Evolutionary conservation across 2,113 vertebrate genomes (phyloP).

Genomic region (Nansenia antarctica): DNA sequence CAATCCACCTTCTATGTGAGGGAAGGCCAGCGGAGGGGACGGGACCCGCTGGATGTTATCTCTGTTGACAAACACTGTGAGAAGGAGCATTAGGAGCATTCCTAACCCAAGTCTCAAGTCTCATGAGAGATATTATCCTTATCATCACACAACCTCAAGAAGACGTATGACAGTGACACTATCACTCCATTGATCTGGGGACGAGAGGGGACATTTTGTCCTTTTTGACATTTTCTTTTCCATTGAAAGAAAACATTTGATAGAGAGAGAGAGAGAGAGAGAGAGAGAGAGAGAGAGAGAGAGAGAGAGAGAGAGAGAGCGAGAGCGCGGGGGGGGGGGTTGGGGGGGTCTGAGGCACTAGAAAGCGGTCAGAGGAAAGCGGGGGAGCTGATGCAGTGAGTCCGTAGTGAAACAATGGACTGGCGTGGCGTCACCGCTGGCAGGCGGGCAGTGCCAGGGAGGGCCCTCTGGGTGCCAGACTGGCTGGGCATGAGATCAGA

Average conservation of each 20-base stretch:
- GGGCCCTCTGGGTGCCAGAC: not conserved
- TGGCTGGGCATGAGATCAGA: not conserved
- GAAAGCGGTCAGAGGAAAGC: not conserved
- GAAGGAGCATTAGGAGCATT: not conserved
- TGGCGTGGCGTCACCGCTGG: constrained; percentile 15
- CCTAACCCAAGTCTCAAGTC: no score
- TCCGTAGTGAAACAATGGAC: constrained; percentile 22
- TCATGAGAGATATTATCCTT: not conserved
- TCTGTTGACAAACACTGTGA: constrained; percentile 2
- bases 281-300: no score
- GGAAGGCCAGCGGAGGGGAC: not conserved
- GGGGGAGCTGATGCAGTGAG: not conserved
- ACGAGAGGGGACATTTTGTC: not conserved
- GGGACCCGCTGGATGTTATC: not conserved
- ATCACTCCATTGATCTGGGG: not conserved
- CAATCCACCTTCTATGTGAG: not conserved
- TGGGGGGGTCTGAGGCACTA: not conserved
- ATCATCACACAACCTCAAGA: not conserved
- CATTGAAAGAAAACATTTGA: no score
- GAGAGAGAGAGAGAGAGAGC: no score
- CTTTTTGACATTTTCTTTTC: not conserved
- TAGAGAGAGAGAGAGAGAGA: no score
- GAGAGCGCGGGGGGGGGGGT: no score
- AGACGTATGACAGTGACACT: not conserved
- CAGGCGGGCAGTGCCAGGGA: not conserved